These are phyloP conservation scores for Gopherus evgoodei DNA, from an alignment of 2,113 vertebrate species.

Conservation along the genomic window DNA sequence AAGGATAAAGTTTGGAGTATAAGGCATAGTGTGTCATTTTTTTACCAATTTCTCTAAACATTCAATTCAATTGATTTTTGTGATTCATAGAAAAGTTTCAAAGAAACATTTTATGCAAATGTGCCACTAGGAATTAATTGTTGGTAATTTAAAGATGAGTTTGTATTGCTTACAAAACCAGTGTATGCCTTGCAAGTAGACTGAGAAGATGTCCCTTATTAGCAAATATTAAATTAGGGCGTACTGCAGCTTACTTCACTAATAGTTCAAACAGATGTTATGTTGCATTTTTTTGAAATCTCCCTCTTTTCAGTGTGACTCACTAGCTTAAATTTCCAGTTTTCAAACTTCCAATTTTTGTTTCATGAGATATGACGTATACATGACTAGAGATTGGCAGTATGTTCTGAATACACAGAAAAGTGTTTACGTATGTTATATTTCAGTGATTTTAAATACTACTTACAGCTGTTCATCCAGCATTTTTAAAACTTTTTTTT, in stretches of 20 bases:
- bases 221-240: constrained; percentile 51
- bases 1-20: constrained; percentile 10
- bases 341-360: constrained; percentile 11
- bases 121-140: constrained; percentile 64
- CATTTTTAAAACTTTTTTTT: background rate
- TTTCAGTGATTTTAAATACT: background rate
- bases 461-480: background rate
- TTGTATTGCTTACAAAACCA: constrained; percentile 47
- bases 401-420: constrained; percentile 7
- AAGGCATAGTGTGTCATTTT: background rate
- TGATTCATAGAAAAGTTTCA: constrained; percentile 65
- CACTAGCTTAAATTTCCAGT: constrained; percentile 1
- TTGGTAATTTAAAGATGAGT: constrained; percentile 55
- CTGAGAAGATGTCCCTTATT: constrained; percentile 31
- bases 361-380: background rate
- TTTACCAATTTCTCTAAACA: constrained; percentile 69
- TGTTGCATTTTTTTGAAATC: constrained; percentile 40
- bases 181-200: constrained; percentile 50
- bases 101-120: constrained; percentile 58
- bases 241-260: constrained; percentile 33
- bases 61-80: constrained; percentile 69
- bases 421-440: background rate
- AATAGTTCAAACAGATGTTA: constrained; percentile 65
- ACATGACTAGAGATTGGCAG: background rate
- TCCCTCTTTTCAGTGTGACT: constrained; percentile 20